Evolutionary conservation across 1,140 invertebrate genomes (phyloP).

Genomic region (Myzus persicae): DNA sequence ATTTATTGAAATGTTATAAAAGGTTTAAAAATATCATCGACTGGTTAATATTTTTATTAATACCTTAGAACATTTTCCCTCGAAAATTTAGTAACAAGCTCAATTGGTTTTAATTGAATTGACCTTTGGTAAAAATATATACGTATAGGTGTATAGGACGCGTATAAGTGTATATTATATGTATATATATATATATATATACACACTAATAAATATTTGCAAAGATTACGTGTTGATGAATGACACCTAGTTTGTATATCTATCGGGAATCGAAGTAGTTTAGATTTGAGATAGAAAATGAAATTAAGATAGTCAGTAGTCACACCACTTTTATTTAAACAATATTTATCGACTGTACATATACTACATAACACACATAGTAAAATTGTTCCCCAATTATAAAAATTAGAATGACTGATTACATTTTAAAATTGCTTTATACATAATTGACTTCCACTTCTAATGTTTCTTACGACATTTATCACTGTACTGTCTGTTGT

Average conservation of each 20-base stretch:
- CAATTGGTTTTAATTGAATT: slow-evolving; percentile 39
- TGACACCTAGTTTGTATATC: not conserved
- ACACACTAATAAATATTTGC: not conserved
- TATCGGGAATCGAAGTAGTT: not conserved
- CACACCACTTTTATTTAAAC: slow-evolving; percentile 30
- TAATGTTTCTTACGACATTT: not conserved
- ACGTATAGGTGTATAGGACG: not conserved
- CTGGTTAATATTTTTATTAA: not conserved
- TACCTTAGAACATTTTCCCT: slow-evolving; percentile 5
- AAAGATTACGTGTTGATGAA: not conserved
- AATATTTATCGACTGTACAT: not conserved
- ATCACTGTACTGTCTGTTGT: not conserved
- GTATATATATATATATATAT: not conserved
- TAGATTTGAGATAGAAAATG: not conserved
- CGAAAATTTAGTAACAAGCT: slow-evolving; percentile 8
- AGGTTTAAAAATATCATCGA: not conserved
- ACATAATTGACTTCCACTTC: not conserved
- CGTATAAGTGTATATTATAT: no score
- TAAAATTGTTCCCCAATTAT: not conserved
- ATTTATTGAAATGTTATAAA: not conserved
- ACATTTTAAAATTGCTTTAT: not conserved
- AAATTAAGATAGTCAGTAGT: not conserved
- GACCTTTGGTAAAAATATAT: not conserved
- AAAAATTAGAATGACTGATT: not conserved
- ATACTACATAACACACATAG: not conserved